Evolutionary conservation across 2,888 invertebrate genomes (phyloP).

Genomic region (Scrobipalpa atriplicella): DNA sequence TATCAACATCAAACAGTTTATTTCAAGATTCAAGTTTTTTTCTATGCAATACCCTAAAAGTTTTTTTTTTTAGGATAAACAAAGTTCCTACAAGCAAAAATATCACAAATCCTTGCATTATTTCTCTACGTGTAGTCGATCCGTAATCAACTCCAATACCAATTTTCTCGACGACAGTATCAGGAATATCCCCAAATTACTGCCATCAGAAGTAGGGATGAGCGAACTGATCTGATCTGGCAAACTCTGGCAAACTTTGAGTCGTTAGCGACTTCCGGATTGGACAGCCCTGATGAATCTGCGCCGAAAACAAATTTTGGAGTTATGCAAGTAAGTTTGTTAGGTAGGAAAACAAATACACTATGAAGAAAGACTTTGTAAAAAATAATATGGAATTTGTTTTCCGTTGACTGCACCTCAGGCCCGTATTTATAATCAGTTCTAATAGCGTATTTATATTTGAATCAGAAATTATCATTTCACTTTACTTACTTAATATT

Average conservation of each 20-base stretch:
- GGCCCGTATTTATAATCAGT: too few relatives aligned
- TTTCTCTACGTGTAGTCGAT: neutral
- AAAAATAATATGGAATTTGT: too few relatives aligned
- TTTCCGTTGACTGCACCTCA: too few relatives aligned
- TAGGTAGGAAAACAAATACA: neutral
- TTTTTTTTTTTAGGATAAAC: neutral
- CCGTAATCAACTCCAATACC: conserved; percentile 6
- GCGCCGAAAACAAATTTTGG: conserved; percentile 5
- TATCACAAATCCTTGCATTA: neutral
- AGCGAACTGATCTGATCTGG: conserved; percentile 5
- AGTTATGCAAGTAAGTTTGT: neutral
- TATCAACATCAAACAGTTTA: too few relatives aligned
- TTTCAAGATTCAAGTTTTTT: too few relatives aligned
- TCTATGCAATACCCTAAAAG: neutral
- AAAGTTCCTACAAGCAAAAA: neutral
- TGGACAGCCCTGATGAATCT: conserved; percentile 9
- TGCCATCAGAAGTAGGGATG: neutral
- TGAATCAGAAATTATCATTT: too few relatives aligned
- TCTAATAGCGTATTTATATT: too few relatives aligned
- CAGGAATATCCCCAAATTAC: conserved; percentile 15
- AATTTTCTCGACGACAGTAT: conserved; percentile 9
- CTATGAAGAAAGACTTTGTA: neutral
- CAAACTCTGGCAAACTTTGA: neutral
- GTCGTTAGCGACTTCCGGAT: conserved; percentile 5
- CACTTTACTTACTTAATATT: too few relatives aligned